These are phyloP conservation scores for Amazona vittata DNA, from an alignment of 2,113 vertebrate species.

Conservation along the genomic window DNA sequence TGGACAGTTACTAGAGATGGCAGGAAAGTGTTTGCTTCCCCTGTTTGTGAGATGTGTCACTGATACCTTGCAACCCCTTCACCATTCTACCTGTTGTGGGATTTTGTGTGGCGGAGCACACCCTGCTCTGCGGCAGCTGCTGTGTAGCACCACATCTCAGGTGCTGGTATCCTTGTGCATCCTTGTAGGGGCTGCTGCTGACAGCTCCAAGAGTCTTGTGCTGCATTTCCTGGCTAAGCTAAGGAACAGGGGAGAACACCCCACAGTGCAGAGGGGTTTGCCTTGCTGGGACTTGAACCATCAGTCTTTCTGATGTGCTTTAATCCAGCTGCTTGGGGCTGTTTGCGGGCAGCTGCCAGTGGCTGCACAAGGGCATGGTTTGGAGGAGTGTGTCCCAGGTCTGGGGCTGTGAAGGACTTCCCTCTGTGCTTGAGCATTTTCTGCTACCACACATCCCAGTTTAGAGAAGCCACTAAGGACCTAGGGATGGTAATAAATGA, in stretches of 20 bases:
- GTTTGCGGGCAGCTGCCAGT: not conserved
- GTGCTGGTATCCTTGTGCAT: not conserved
- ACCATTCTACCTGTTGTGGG: accelerated
- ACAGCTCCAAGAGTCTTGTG: not conserved
- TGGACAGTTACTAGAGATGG: not conserved
- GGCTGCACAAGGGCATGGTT: not conserved
- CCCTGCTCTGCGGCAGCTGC: not conserved
- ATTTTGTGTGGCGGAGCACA: not conserved
- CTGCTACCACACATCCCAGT: not conserved
- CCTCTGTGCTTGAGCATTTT: not conserved
- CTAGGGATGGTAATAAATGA: not conserved
- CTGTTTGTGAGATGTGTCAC: not conserved
- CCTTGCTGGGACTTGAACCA: not conserved
- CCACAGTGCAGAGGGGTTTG: not conserved
- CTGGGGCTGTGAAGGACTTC: not conserved
- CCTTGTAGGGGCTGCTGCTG: not conserved
- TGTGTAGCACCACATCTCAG: not conserved
- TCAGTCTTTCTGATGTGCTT: not conserved
- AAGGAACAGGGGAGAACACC: not conserved
- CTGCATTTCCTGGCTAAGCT: not conserved
- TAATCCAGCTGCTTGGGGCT: not conserved
- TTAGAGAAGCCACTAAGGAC: not conserved
- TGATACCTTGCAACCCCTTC: not conserved
- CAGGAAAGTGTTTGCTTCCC: not conserved
- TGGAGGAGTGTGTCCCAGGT: not conserved